A percentile compares a stretch with the other conserved stretches of the same genome.
Evolutionary conservation across 2,797 vertebrate genomes (phyloP).

Genomic region (Fistularia tabacaria): DNA sequence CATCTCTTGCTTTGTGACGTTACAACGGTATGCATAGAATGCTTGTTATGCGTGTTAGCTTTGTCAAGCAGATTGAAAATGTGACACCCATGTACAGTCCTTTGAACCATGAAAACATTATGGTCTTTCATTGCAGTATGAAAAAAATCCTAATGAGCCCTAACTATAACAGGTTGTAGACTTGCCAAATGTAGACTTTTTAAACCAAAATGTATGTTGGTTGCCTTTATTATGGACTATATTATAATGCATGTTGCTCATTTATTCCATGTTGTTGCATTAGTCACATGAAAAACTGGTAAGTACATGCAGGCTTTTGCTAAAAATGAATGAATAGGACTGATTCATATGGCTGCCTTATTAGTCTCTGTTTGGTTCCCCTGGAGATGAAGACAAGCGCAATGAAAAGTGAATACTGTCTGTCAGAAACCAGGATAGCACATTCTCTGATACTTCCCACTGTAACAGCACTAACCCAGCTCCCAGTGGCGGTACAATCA

Average conservation of each 20-base stretch:
- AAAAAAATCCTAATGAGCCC: not conserved
- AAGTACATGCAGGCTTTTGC: slow-evolving; percentile 35
- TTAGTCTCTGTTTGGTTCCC: slow-evolving; percentile 54
- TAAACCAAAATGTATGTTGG: no score
- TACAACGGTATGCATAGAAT: slow-evolving; percentile 58
- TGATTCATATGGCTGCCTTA: slow-evolving; percentile 53
- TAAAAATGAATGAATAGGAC: slow-evolving; percentile 48
- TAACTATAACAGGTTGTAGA: no score
- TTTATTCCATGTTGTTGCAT: slow-evolving; percentile 29
- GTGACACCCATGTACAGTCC: slow-evolving; percentile 24
- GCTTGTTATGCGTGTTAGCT: slow-evolving; percentile 49
- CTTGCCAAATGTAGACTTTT: no score
- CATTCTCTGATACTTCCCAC: slow-evolving; percentile 60
- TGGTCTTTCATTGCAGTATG: not conserved
- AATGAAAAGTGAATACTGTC: slow-evolving; percentile 52
- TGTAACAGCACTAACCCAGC: slow-evolving; percentile 50
- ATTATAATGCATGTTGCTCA: slow-evolving; percentile 8
- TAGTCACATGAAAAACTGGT: slow-evolving; percentile 47
- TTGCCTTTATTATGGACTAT: no score
- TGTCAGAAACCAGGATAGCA: slow-evolving; percentile 57
- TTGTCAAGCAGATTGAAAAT: slow-evolving; percentile 49
- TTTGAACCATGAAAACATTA: slow-evolving; percentile 21
- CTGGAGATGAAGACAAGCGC: slow-evolving; percentile 55
- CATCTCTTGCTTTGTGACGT: slow-evolving; percentile 55
- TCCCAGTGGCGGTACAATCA: slow-evolving; percentile 50